phyloP scores from a whole-genome alignment of 1,140 invertebrate species.

The Steinernema khuongi region DNA sequence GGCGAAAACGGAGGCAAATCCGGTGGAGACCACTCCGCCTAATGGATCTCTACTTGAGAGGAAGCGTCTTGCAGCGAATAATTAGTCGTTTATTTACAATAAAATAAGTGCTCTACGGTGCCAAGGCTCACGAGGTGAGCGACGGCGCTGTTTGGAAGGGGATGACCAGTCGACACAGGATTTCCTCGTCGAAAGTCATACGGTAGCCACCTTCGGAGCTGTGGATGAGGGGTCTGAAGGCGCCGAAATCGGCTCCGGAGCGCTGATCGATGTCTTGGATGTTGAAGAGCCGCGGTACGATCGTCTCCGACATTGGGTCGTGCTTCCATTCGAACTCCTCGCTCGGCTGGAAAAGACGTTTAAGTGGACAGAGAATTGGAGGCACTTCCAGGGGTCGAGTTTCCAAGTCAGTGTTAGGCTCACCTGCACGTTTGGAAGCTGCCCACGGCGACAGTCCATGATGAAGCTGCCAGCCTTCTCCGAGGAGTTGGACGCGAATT shows the following conservation, averaged over 20 bases:
- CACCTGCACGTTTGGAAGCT: background rate
- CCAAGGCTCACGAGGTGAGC: background rate
- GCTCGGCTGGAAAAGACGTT: background rate
- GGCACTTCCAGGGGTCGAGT: background rate
- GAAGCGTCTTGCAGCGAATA: too few relatives aligned
- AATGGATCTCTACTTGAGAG: too few relatives aligned
- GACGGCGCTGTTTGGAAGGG: constrained; percentile 18
- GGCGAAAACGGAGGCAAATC: too few relatives aligned
- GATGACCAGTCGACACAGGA: background rate
- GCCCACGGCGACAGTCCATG: constrained; percentile 9
- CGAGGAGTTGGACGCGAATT: background rate
- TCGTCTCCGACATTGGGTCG: constrained; percentile 6
- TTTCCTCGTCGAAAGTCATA: constrained; percentile 19
- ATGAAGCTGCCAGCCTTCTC: constrained; percentile 11
- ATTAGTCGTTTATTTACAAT: constrained; percentile 8
- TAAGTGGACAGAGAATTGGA: background rate
- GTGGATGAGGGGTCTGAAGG: constrained; percentile 7
- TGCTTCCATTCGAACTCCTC: background rate
- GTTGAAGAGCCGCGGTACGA: constrained; percentile 14
- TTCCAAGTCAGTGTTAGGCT: too few relatives aligned
- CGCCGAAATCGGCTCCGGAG: constrained; percentile 1
- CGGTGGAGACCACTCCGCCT: background rate
- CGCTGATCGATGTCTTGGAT: constrained; percentile 16
- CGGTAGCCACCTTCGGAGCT: constrained; percentile 13
- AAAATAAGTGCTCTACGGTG: background rate